Percentiles rank a stretch among this genome's conserved stretches.
Conservation (phyloP, 2,888 invertebrate species). For the Tetramorium bicarinatum region DNA sequence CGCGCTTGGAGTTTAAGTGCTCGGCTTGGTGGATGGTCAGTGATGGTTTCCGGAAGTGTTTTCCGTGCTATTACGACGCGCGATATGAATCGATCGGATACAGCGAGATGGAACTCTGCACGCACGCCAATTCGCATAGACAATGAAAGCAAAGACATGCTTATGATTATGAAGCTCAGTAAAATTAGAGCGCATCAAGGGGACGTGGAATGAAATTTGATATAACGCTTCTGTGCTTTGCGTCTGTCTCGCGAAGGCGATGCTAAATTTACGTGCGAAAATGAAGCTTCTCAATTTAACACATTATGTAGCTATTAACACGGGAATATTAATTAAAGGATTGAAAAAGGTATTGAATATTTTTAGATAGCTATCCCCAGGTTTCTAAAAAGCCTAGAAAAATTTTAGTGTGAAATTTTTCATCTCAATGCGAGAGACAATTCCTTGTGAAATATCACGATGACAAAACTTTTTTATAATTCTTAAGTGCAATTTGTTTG, state of each 20-base stretch:
- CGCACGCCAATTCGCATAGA: constrained; percentile 49
- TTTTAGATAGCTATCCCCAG: background rate
- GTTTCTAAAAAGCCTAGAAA: background rate
- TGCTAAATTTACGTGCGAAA: constrained; percentile 20
- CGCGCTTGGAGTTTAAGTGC: constrained; percentile 78
- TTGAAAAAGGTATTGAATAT: background rate
- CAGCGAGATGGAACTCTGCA: constrained; percentile 43
- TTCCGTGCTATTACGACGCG: constrained; percentile 72
- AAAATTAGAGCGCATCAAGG: constrained; percentile 29
- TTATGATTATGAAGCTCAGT: constrained; percentile 26
- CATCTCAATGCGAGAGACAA: background rate
- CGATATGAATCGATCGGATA: constrained; percentile 70
- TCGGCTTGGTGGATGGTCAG: constrained; percentile 71
- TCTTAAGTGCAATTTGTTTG: constrained; percentile 71
- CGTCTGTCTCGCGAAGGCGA: background rate
- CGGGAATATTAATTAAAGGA: background rate
- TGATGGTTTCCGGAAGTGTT: constrained; percentile 75
- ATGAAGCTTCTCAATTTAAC: constrained; percentile 5
- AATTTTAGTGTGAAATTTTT: background rate
- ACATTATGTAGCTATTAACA: background rate
- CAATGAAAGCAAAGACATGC: constrained; percentile 47
- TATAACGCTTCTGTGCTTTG: constrained; percentile 28
- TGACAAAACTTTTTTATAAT: background rate
- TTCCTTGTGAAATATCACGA: background rate
- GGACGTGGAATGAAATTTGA: constrained; percentile 15